Conservation (phyloP, 2,113 vertebrate genomes). For the Anseranas semipalmata region DNA sequence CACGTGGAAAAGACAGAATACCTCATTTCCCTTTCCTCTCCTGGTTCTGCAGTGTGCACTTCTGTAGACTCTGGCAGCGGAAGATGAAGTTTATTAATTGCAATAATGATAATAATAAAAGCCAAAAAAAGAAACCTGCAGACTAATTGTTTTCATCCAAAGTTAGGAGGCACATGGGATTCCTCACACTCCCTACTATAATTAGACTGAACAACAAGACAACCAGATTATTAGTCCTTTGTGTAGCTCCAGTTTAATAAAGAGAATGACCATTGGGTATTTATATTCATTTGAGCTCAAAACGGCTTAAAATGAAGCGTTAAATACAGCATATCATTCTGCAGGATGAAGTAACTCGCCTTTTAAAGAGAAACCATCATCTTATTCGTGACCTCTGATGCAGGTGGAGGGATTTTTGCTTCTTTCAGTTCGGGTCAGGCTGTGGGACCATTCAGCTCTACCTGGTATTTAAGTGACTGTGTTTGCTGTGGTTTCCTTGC, state of each 20-base stretch:
- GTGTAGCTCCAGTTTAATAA: conserved; percentile 63
- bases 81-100: conserved; percentile 39
- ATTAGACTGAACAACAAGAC: conserved; percentile 63
- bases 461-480: neutral
- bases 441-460: neutral
- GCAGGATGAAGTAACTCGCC: neutral
- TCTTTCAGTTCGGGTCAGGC: neutral
- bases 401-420: neutral
- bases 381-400: neutral
- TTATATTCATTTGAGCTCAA: conserved; percentile 48
- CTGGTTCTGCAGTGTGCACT: neutral
- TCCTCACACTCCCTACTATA: conserved; percentile 37
- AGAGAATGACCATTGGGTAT: conserved; percentile 63
- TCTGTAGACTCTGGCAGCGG: neutral
- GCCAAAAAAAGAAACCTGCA: conserved; percentile 9
- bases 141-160: conserved; percentile 54
- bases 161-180: conserved; percentile 50
- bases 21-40: neutral
- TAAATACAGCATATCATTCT: conserved; percentile 42
- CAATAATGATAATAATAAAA: conserved; percentile 32
- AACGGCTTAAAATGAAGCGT: conserved; percentile 7
- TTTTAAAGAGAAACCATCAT: neutral
- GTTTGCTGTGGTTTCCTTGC: neutral
- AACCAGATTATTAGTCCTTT: conserved; percentile 60
- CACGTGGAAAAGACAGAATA: neutral